Base-by-base conservation (phyloP, 2,797 vertebrate species). In the Psittacula derbiana region DNA sequence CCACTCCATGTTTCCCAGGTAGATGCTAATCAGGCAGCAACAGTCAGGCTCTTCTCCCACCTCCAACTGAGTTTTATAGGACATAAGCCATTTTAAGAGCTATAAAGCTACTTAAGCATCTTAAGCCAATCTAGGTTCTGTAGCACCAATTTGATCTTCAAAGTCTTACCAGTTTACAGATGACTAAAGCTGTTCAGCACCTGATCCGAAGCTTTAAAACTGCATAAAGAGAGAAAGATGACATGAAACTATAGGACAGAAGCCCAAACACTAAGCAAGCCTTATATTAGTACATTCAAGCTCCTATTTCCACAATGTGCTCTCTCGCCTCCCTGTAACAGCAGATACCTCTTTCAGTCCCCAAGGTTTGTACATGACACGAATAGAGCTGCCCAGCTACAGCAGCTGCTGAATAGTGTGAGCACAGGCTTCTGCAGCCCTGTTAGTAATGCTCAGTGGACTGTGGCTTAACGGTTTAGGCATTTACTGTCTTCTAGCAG, bases 21-120 rank as follows among this genome's bases (percentile, higher is more conserved):
- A 67, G 52, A 38, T 80, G 44, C 44, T 55, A 76, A 30, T 27
- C 67, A 92, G 64, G 38, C 57, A 93, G 49, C 81, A 94, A 80
- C 30, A 88, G 49, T 80, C 65, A 93, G 38, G 50, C 25, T 82
- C 33, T 53, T 65, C 36, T 90, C 53, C 44, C 46, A n/a, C 33
- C 12, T 90, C 38, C 47, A 86, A 7, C 12, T 12, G 25, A 80
- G 70, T 70, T 95, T 92, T 86, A 72, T 4, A 86, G 3, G 25
- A 20, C 55, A 76, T 92, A 95, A 95, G 88, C 73, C 90, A 88
- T 88, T 92, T 91, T 76, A 97, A 93, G 62, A 95, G 33, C 60
- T 79, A 69, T 43, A 94, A 88, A 95, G 44, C 88, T 84, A 52
- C 80, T 94, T 92, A 95, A 82, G 55, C 60, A 95, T 30, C 74